phyloP scores from a whole-genome alignment of 2,797 vertebrate genomes.

The Urosaurus nigricauda region DNA sequence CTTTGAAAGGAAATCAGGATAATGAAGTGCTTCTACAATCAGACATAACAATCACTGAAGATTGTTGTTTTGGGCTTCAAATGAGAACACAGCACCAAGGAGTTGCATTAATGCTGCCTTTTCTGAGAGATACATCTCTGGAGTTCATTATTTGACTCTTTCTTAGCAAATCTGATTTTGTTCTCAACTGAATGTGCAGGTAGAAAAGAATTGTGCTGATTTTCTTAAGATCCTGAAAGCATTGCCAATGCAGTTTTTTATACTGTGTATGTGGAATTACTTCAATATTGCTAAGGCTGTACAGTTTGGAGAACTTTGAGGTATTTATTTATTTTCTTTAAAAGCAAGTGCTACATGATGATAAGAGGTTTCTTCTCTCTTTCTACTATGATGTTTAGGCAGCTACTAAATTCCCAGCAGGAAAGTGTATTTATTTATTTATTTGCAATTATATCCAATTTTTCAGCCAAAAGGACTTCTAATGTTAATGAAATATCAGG shows the following conservation, averaged over 20 bases:
- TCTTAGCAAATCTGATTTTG: conserved; percentile 3
- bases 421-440: background rate
- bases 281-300: background rate
- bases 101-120: background rate
- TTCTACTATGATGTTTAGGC: background rate
- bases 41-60: conserved; percentile 29
- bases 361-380: background rate
- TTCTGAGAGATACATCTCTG: background rate
- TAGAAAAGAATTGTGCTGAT: background rate
- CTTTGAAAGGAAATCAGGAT: conserved; percentile 49
- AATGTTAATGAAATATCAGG: background rate
- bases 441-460: background rate
- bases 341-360: background rate
- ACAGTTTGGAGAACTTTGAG: background rate
- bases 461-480: background rate
- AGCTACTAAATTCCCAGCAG: background rate
- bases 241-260: conserved; percentile 20
- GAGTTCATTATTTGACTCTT: background rate
- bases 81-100: conserved; percentile 6
- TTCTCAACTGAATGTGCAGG: background rate
- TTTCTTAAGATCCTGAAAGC: background rate
- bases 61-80: conserved; percentile 14
- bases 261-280: background rate
- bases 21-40: conserved; percentile 34
- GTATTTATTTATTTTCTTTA: background rate